A percentile compares a stretch with the other conserved stretches of the same genome.
Evolutionary conservation across 2,113 vertebrate genomes (phyloP).

Genomic region (Osmerus mordax): DNA sequence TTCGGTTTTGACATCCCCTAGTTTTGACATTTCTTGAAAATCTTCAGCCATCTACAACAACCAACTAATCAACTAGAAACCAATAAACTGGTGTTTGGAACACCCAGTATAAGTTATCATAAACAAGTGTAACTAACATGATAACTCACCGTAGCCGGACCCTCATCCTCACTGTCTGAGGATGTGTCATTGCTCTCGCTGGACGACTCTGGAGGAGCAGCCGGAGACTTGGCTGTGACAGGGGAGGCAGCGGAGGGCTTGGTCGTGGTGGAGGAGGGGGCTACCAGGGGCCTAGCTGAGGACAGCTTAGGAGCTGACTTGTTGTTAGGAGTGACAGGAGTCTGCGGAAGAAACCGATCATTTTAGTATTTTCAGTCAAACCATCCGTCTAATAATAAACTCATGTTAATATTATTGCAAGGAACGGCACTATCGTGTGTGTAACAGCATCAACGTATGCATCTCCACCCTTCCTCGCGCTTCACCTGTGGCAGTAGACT

Average conservation of each 20-base stretch:
- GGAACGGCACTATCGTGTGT: background rate
- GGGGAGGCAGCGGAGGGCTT: background rate
- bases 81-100: too few species aligned
- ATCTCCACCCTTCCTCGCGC: background rate
- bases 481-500: constrained; percentile 41
- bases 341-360: background rate
- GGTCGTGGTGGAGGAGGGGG: background rate
- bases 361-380: too few species aligned
- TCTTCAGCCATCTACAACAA: too few species aligned
- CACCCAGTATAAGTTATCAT: too few species aligned
- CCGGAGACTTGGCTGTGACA: background rate
- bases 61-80: too few species aligned
- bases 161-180: constrained; percentile 13
- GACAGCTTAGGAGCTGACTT: background rate
- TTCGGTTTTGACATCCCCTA: too few species aligned
- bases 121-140: too few species aligned
- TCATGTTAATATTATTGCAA: background rate
- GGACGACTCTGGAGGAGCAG: background rate
- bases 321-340: constrained; percentile 1
- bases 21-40: too few species aligned
- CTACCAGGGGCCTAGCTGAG: background rate
- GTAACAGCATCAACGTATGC: too few species aligned
- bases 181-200: constrained; percentile 17
- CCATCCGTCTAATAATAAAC: too few species aligned
- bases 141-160: background rate